Percentiles rank a stretch among this genome's conserved stretches.
Evolutionary conservation across 2,797 vertebrate genomes (phyloP).

Genomic region (Darevskia mixta): DNA sequence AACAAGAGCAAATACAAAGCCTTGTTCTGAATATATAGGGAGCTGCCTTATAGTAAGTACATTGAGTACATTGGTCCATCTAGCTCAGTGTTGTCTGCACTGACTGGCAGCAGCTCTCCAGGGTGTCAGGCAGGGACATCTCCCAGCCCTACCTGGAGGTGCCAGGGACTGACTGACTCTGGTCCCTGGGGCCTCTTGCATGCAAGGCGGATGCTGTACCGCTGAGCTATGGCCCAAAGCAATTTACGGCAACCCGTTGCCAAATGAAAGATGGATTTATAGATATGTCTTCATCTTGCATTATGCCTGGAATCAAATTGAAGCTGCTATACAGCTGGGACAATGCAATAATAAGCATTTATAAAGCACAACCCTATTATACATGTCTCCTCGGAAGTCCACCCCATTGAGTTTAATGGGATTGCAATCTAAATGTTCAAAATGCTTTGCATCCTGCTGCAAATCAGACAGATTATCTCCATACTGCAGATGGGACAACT

Average conservation of each 20-base stretch:
- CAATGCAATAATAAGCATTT: neutral
- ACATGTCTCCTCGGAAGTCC: neutral
- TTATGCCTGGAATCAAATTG: too few species aligned
- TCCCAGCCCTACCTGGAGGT: too few species aligned
- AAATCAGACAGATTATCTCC: neutral
- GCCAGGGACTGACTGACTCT: too few species aligned
- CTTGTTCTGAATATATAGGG: neutral
- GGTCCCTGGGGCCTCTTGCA: too few species aligned
- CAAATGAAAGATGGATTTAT: neutral
- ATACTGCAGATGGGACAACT: neutral
- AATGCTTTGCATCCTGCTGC: neutral
- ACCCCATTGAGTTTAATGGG: neutral
- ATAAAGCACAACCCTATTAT: neutral
- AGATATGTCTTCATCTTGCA: neutral
- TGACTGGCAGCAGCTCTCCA: too few species aligned
- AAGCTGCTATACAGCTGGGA: neutral
- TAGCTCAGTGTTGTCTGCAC: too few species aligned
- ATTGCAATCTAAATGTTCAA: neutral
- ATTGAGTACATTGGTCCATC: too few species aligned
- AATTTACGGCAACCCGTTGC: neutral
- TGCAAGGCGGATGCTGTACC: too few species aligned
- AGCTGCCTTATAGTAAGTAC: too few species aligned
- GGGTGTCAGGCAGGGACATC: too few species aligned
- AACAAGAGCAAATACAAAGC: neutral
- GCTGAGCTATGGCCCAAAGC: too few species aligned